Evolutionary conservation across 2,113 vertebrate genomes (phyloP).

Genomic region (Carassius carassius): DNA sequence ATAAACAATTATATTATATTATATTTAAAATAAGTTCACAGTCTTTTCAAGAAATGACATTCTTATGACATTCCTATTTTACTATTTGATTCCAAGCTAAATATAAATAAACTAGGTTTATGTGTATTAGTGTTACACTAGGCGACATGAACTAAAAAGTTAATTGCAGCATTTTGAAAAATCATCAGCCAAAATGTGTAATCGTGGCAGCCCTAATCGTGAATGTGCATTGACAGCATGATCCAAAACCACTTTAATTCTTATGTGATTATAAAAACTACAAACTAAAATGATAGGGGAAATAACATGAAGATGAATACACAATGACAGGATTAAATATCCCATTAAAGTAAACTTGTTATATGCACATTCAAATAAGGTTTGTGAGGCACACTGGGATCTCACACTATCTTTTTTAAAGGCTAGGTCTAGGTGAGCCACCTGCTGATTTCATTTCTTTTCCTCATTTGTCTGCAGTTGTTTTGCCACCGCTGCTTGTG

Average conservation of each 20-base stretch:
- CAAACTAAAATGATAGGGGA: background rate
- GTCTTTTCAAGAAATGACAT: background rate
- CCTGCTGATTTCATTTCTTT: constrained; percentile 19
- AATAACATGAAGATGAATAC: background rate
- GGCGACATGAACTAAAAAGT: no score
- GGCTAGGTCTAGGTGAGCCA: background rate
- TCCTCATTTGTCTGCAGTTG: constrained; percentile 24
- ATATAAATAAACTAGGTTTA: no score
- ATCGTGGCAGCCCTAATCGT: background rate
- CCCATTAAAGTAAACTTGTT: background rate
- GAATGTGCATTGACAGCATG: background rate
- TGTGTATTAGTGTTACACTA: no score
- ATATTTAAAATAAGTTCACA: background rate
- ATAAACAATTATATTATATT: no score
- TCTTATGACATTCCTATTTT: background rate
- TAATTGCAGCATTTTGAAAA: no score
- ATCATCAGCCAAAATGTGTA: no score
- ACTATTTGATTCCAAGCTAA: background rate
- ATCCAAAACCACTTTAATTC: background rate
- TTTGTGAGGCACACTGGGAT: background rate
- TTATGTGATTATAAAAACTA: background rate
- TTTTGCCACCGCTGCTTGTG: constrained; percentile 5
- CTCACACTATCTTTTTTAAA: background rate
- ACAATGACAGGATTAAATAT: background rate
- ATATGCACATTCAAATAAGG: background rate